These are phyloP conservation scores for Venustoraphidia nigricollis DNA, from an alignment of 2,888 invertebrate species.

Conservation along the genomic window DNA sequence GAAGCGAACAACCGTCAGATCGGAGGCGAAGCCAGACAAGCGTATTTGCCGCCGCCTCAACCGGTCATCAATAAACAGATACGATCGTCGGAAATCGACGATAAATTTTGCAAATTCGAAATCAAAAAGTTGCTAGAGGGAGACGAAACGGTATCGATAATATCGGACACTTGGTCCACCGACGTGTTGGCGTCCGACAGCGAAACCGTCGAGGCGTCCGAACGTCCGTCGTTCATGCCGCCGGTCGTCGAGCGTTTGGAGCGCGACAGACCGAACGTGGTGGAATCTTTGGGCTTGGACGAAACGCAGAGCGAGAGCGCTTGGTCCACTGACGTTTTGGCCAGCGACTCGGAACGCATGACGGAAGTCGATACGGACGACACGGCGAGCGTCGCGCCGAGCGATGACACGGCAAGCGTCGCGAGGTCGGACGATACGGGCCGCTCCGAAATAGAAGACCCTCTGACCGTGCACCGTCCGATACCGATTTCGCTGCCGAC, in stretches of 20 bases:
- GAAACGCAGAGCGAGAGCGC: constrained; percentile 92
- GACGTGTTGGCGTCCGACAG: constrained; percentile 95
- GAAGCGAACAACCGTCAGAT: constrained; percentile 27
- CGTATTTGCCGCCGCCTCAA: constrained; percentile 23
- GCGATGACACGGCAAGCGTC: constrained; percentile 34
- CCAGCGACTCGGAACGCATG: constrained; percentile 82
- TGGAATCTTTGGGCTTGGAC: constrained; percentile 50
- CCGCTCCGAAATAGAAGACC: constrained; percentile 36
- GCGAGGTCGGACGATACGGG: constrained; percentile 67
- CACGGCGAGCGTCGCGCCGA: constrained; percentile 43
- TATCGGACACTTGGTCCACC: constrained; percentile 98
- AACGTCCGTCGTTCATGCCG: constrained; percentile 34
- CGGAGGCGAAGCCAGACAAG: constrained; percentile 22
- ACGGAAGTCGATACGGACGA: constrained; percentile 70
- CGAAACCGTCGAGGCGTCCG: constrained; percentile 74
- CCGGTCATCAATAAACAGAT: constrained; percentile 51
- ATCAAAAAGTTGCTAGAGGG: constrained; percentile 68
- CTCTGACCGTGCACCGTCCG: constrained; percentile 16
- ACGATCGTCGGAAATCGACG: constrained; percentile 80
- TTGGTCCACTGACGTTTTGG: constrained; percentile 94
- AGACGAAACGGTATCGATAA: constrained; percentile 92
- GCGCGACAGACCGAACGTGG: neutral
- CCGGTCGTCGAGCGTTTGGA: constrained; percentile 24
- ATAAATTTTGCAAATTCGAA: constrained; percentile 97
- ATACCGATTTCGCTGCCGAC: constrained; percentile 5